phyloP scores from a whole-genome alignment of 2,888 invertebrate species.

The Rutpela maculata region DNA sequence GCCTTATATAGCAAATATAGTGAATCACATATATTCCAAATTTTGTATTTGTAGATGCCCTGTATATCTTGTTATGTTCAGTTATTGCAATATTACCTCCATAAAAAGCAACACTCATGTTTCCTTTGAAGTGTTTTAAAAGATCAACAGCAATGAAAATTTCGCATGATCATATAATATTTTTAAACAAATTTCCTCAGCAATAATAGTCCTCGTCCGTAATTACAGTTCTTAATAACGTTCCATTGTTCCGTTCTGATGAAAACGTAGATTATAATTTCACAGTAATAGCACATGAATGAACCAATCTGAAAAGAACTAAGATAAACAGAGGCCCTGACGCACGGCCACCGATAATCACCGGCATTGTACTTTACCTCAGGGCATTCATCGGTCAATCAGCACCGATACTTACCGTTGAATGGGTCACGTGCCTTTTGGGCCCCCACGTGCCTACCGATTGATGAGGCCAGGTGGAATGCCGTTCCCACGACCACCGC shows the following conservation, averaged over 20 bases:
- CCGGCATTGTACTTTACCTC: conserved; percentile 68
- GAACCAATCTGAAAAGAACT: conserved; percentile 60
- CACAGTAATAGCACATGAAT: conserved; percentile 44
- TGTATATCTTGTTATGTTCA: too few relatives aligned
- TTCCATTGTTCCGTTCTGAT: conserved; percentile 33
- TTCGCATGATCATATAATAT: neutral
- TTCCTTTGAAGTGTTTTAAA: too few relatives aligned
- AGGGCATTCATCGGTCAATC: conserved; percentile 71
- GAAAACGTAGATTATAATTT: conserved; percentile 42
- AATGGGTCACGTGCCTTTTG: conserved; percentile 68
- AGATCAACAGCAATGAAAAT: too few relatives aligned
- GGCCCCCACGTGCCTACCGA: conserved; percentile 61
- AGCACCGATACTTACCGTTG: conserved; percentile 68
- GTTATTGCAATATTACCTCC: too few relatives aligned
- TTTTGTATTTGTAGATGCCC: too few relatives aligned
- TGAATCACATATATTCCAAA: too few relatives aligned
- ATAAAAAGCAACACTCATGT: too few relatives aligned
- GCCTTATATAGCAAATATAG: too few relatives aligned
- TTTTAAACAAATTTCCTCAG: neutral
- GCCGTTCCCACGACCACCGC: conserved; percentile 66
- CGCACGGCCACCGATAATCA: conserved; percentile 69
- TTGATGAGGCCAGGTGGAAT: conserved; percentile 65
- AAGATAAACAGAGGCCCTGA: conserved; percentile 64
- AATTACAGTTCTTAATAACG: conserved; percentile 37
- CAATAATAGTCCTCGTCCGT: neutral